Conservation (phyloP, 2,888 invertebrate species). For the Candidula unifasciata region DNA sequence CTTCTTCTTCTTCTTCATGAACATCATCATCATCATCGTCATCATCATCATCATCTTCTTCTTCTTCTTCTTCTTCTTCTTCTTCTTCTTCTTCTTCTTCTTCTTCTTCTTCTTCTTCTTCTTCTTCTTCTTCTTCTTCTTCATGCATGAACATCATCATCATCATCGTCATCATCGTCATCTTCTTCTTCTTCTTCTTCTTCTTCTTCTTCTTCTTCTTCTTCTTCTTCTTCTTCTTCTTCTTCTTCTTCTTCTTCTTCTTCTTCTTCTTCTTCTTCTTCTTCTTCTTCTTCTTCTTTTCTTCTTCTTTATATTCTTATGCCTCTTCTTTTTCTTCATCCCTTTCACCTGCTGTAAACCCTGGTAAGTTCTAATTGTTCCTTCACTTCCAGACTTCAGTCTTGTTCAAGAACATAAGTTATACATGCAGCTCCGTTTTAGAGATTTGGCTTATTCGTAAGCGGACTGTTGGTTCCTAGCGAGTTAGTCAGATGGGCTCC, state of each 20-base stretch:
- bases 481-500: too few species aligned
- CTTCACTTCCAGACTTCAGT: too few species aligned
- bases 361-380: too few species aligned
- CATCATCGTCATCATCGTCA: neutral
- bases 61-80: neutral
- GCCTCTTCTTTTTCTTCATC: neutral
- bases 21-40: neutral
- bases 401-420: too few species aligned
- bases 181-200: neutral
- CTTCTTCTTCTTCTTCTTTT: neutral
- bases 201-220: neutral
- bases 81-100: neutral
- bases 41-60: neutral
- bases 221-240: neutral
- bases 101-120: neutral
- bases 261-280: neutral
- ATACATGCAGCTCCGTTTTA: too few species aligned
- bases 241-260: neutral
- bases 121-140: neutral
- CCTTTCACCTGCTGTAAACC: neutral
- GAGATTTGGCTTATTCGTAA: too few species aligned
- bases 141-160: neutral
- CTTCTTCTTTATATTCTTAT: neutral
- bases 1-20: neutral
- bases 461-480: too few species aligned